Evolutionary conservation across 2,797 vertebrate genomes (phyloP).

Genomic region (Pangasius krempfi): DNA sequence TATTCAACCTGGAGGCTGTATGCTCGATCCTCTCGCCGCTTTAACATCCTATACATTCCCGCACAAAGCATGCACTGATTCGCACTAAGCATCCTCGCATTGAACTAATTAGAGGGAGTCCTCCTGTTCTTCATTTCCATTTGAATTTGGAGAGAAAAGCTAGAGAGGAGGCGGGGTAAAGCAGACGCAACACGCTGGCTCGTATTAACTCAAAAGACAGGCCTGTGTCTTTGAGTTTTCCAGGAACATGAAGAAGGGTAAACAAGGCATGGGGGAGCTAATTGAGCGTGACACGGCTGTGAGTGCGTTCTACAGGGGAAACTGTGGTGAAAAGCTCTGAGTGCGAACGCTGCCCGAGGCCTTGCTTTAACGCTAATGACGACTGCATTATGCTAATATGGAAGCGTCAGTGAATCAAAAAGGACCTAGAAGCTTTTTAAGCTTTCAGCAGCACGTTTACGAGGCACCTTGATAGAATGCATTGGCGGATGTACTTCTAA

Average conservation of each 20-base stretch:
- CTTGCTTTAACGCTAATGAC: conserved; percentile 34
- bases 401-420: conserved; percentile 24
- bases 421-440: conserved; percentile 18
- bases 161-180: conserved; percentile 58
- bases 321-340: conserved; percentile 29
- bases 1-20: conserved; percentile 74
- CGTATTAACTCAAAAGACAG: conserved; percentile 61
- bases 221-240: conserved; percentile 58
- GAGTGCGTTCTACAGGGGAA: conserved; percentile 64
- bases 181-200: conserved; percentile 48
- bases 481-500: conserved; percentile 5
- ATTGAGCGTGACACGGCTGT: conserved; percentile 67
- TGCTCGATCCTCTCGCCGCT: conserved; percentile 75
- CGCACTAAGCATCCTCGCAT: conserved; percentile 75
- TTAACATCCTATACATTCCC: conserved; percentile 73
- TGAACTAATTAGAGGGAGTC: conserved; percentile 79
- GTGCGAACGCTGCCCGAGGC: conserved; percentile 32
- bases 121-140: conserved; percentile 70
- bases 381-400: conserved; percentile 46
- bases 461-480: conserved; percentile 32
- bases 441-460: conserved; percentile 28
- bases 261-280: conserved; percentile 68
- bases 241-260: conserved; percentile 56
- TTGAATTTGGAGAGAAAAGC: conserved; percentile 68
- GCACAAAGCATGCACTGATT: conserved; percentile 72